A percentile compares a stretch with the other conserved stretches of the same genome.
These are phyloP conservation scores for Trissolcus japonicus DNA, from an alignment of 2,888 invertebrate species.

Conservation along the genomic window DNA sequence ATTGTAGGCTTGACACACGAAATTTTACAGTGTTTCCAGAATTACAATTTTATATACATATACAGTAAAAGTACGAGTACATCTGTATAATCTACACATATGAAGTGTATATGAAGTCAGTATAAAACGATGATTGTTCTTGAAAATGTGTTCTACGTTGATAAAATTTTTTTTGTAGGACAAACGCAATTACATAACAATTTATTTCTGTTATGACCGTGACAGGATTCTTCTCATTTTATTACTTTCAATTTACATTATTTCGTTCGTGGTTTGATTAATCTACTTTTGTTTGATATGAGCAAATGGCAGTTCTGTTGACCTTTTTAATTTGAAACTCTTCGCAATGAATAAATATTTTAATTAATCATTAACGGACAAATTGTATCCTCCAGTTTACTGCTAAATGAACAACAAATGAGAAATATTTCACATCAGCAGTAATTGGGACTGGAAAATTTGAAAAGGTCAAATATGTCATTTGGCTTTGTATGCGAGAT, in stretches of 20 bases:
- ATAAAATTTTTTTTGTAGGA: slow-evolving; percentile 29
- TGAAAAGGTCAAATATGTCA: slow-evolving; percentile 63
- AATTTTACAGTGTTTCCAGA: slow-evolving; percentile 3
- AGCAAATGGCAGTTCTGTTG: slow-evolving; percentile 71
- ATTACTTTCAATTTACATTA: slow-evolving; percentile 42
- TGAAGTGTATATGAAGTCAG: slow-evolving; percentile 62
- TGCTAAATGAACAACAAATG: neutral
- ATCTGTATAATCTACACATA: slow-evolving; percentile 61
- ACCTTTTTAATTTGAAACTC: slow-evolving; percentile 67
- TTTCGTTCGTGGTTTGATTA: slow-evolving; percentile 18
- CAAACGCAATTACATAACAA: slow-evolving; percentile 18
- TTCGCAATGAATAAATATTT: neutral
- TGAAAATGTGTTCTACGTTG: slow-evolving; percentile 54
- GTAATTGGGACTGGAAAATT: slow-evolving; percentile 55
- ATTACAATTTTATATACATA: slow-evolving; percentile 55
- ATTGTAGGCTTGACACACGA: neutral
- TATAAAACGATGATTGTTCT: slow-evolving; percentile 70
- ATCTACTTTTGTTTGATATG: slow-evolving; percentile 66
- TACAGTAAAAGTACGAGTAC: slow-evolving; percentile 64
- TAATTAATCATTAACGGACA: neutral
- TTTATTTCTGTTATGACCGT: slow-evolving; percentile 18
- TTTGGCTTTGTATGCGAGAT: slow-evolving; percentile 20
- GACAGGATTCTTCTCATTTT: slow-evolving; percentile 4
- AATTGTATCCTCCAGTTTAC: neutral
- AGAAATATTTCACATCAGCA: neutral